These are phyloP conservation scores for Drosophila anomelani DNA, from an alignment of 2,888 invertebrate species.

Conservation along the genomic window DNA sequence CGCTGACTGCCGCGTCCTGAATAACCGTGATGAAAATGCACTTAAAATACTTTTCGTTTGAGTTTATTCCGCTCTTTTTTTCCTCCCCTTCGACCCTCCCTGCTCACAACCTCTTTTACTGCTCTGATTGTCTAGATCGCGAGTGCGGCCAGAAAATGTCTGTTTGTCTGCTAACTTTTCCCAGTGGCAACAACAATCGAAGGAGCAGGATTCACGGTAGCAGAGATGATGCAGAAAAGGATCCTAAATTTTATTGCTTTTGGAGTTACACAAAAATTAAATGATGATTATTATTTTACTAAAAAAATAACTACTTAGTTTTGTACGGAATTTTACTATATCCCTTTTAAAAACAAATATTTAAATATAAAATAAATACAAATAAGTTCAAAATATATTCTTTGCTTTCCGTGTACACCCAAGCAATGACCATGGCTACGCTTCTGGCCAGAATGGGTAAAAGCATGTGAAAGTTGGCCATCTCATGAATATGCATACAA, in stretches of 20 bases:
- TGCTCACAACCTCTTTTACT: conserved; percentile 9
- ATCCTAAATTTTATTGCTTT: not conserved
- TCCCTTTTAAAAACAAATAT: not conserved
- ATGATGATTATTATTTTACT: not conserved
- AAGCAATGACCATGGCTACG: conserved; percentile 10
- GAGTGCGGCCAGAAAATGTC: conserved; percentile 40
- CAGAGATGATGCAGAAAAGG: not conserved
- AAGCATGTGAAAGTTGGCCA: conserved; percentile 54
- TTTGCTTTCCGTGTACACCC: not conserved
- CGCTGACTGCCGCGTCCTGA: conserved; percentile 57
- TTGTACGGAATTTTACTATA: not conserved
- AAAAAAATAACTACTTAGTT: not conserved
- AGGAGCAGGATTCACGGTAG: conserved; percentile 3
- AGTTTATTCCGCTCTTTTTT: conserved; percentile 58
- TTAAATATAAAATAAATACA: not conserved
- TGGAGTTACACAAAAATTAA: not conserved
- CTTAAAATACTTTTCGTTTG: conserved; percentile 77
- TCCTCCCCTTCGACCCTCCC: not conserved
- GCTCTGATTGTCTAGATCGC: conserved; percentile 42
- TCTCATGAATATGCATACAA: conserved; percentile 64
- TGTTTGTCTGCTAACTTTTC: conserved; percentile 38
- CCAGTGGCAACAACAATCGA: conserved; percentile 27
- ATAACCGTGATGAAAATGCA: conserved; percentile 78
- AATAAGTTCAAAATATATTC: not conserved
- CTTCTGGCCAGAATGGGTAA: conserved; percentile 29